Evolutionary conservation across 2,113 vertebrate genomes (phyloP).

Genomic region (Piprites chloris): DNA sequence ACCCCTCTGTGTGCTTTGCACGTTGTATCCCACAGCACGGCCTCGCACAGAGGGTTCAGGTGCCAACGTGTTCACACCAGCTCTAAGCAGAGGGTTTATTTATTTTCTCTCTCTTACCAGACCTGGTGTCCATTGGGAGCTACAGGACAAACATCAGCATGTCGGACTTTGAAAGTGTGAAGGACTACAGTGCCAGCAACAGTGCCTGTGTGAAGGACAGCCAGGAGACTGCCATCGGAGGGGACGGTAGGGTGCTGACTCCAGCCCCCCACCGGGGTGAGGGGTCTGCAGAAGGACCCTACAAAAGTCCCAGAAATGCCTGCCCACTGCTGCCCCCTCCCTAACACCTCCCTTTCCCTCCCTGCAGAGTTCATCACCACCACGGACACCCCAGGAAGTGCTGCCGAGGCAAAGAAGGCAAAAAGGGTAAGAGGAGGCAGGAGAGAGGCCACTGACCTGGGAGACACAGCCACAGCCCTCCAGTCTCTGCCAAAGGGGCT

Average conservation of each 20-base stretch:
- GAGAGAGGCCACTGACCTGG: not conserved
- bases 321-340: fast-evolving
- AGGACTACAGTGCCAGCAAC: constrained; percentile 47
- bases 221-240: constrained; percentile 56
- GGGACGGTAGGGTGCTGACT: constrained; percentile 29
- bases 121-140: constrained; percentile 76
- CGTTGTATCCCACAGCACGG: fast-evolving
- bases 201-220: not conserved
- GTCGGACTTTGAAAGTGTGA: constrained; percentile 68
- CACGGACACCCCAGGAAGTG: fast-evolving
- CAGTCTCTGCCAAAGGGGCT: not conserved
- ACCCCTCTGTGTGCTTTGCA: fast-evolving
- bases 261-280: fast-evolving
- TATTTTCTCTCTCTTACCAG: not conserved
- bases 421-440: constrained; percentile 69
- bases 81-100: fast-evolving
- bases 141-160: constrained; percentile 79
- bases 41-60: not conserved
- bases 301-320: not conserved
- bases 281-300: not conserved
- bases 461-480: fast-evolving
- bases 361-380: constrained; percentile 31
- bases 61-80: fast-evolving
- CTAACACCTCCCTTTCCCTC: not conserved
- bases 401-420: not conserved